Percentiles rank a stretch among this genome's conserved stretches.
Conservation (phyloP, 2,113 vertebrate genomes). For the Mormyrus iriodes region DNA sequence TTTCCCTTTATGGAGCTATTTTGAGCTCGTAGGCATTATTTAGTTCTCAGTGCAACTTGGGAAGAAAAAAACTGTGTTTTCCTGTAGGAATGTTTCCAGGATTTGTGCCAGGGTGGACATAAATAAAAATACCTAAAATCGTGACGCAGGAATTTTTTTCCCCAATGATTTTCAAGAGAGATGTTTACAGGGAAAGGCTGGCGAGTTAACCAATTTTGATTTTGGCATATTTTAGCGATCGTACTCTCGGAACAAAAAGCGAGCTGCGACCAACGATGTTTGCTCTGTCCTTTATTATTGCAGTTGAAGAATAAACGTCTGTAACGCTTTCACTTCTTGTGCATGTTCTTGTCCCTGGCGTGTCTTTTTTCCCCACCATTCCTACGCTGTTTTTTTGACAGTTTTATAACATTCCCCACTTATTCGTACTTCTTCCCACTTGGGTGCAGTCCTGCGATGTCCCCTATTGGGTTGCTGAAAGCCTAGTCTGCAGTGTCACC, state of each 20-base stretch:
- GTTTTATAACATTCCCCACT: conserved; percentile 17
- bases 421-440: neutral
- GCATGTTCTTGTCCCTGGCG: neutral
- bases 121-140: conserved; percentile 21
- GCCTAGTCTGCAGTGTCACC: neutral
- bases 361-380: neutral
- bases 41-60: conserved; percentile 20
- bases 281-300: too few species aligned
- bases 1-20: conserved; percentile 19
- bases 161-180: neutral
- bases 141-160: conserved; percentile 1
- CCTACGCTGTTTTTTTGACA: neutral
- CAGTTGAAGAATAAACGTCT: neutral
- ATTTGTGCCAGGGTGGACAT: conserved; percentile 21
- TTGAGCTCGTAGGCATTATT: conserved; percentile 12
- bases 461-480: neutral
- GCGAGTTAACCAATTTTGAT: neutral
- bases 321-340: neutral
- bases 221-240: neutral
- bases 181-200: conserved; percentile 2
- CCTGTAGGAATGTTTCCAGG: conserved; percentile 24
- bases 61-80: conserved; percentile 13
- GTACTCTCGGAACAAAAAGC: neutral
- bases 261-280: neutral
- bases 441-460: neutral